Conservation (phyloP, 2,797 vertebrate species). For the Dermochelys coriacea region DNA sequence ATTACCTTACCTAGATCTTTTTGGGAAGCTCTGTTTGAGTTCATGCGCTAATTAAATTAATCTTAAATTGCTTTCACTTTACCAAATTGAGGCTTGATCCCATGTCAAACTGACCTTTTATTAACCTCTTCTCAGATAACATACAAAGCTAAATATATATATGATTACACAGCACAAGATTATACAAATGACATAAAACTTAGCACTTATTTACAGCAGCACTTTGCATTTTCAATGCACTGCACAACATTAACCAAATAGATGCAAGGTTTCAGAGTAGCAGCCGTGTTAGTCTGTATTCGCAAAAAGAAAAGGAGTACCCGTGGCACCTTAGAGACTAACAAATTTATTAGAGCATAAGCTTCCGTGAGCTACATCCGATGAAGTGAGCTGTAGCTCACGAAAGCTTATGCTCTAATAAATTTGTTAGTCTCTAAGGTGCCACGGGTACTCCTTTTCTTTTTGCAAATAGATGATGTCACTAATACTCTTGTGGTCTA, state of each 20-base stretch:
- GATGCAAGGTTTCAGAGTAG: no score
- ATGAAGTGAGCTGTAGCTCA: no score
- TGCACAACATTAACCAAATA: background rate
- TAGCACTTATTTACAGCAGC: constrained; percentile 3
- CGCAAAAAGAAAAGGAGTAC: no score
- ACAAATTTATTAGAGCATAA: no score
- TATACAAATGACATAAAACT: constrained; percentile 5
- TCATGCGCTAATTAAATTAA: constrained; percentile 50
- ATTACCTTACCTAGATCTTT: background rate
- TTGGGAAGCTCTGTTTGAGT: constrained; percentile 53
- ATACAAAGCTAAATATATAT: background rate
- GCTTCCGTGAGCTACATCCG: no score
- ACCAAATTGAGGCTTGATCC: constrained; percentile 13
- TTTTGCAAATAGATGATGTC: background rate
- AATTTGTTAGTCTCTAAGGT: no score
- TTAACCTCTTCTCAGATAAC: no score
- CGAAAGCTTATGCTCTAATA: no score
- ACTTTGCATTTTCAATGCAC: background rate
- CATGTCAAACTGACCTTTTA: no score
- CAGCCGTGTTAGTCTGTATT: no score
- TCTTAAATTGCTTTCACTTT: constrained; percentile 64
- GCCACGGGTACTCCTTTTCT: no score
- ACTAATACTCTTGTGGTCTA: background rate
- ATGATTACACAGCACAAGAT: constrained; percentile 12
- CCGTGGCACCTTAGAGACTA: no score